Evolutionary conservation across 2,888 invertebrate genomes (phyloP), one percentile per base, ranked within the genome.

Genomic region (Brachyptera putata): DNA sequence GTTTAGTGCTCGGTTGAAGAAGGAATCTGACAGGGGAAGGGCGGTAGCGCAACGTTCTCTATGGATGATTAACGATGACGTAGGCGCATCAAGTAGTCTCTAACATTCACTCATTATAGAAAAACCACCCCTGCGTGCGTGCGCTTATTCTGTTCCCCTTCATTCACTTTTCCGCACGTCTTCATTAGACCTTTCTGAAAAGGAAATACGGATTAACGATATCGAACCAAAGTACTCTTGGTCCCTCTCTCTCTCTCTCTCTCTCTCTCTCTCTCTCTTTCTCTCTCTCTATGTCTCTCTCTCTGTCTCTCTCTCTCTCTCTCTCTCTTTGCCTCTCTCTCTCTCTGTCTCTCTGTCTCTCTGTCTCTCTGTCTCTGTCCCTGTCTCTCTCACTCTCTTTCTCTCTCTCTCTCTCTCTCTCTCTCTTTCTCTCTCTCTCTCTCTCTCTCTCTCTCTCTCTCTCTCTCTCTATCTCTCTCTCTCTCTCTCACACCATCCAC

Each of bases 51-150:
- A 16, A 36, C 36, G 21, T 53, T 53, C 53, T 34, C 16, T 22
- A 34, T 36, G 21, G 53, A 53, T 53, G 53, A 53, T 53, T 53
- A 53, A 53, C 53, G 53, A 53, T 53, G 34, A 53, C 30, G 53
- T 14, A 18, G 9, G 21, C 34, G 46, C 46, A 46, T 46, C 46
- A 18, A 46, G 46, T 46, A n/a, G n/a, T n/a, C n/a, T n/a, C 46
- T 46, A 22, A 46, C 53, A 53, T 30, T 53, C 53, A 36, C 37
- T 53, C 53, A 34, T 30, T 36, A 53, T 21, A 34, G n/a, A n/a
- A n/a, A 18, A 16, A 7, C 34, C 34, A n/a, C 30, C 14, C 50
- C n/a, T n/a, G n/a, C n/a, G n/a, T 50, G 16, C 50, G 26, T 14
- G 30, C 21, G 24, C 50, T 16, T 53, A 22, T 53, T 18, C 21